These are phyloP conservation scores for Parelbella ahira DNA, from an alignment of 2,888 invertebrate genomes.

Conservation along the genomic window DNA sequence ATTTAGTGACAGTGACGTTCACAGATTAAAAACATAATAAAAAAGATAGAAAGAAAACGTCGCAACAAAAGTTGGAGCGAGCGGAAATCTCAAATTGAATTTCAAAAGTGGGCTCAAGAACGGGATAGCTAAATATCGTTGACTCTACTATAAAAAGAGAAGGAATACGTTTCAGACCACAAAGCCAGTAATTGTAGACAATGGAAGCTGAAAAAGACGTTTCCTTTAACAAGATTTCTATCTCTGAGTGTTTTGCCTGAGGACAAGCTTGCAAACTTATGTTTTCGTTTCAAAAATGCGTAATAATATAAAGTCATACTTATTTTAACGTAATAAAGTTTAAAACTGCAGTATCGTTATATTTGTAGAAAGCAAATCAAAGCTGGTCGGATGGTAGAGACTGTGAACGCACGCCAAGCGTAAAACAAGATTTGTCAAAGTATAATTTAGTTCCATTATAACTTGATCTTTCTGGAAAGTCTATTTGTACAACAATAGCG, in stretches of 20 bases:
- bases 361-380: conserved; percentile 15
- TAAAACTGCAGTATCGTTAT: conserved; percentile 24
- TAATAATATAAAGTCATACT: conserved; percentile 21
- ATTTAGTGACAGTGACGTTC: no score
- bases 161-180: conserved; percentile 46
- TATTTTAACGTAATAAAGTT: conserved; percentile 23
- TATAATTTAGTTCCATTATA: conserved; percentile 54
- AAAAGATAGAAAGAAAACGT: conserved; percentile 42
- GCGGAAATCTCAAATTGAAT: conserved; percentile 69
- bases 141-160: conserved; percentile 41
- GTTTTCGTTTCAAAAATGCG: conserved; percentile 4
- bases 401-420: conserved; percentile 70
- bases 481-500: conserved; percentile 4
- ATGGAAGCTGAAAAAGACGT: conserved; percentile 77
- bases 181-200: conserved; percentile 78
- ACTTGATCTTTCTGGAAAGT: conserved; percentile 35
- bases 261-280: conserved; percentile 45
- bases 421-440: conserved; percentile 76
- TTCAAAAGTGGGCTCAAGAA: conserved; percentile 46
- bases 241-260: conserved; percentile 70
- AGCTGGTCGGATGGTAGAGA: conserved; percentile 53
- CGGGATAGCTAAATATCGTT: conserved; percentile 38
- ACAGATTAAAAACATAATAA: not conserved
- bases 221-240: conserved; percentile 77
- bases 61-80: conserved; percentile 39